Conservation (phyloP, 2,113 vertebrate species). For the Phocoena sinus region DNA sequence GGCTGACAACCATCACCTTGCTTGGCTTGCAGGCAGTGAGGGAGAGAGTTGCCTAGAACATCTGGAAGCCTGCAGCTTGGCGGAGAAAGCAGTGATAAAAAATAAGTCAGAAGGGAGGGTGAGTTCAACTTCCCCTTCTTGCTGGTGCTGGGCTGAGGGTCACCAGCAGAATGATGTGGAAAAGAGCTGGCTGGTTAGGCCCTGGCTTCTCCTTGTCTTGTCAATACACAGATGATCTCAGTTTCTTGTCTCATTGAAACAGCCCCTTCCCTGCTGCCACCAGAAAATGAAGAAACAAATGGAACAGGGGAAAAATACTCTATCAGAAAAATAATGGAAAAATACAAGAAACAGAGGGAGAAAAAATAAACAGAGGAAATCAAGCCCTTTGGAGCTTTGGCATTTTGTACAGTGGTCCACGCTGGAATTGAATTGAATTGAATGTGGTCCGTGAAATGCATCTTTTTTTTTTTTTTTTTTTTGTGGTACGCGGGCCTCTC, state of each 20-base stretch:
- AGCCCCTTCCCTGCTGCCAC: neutral
- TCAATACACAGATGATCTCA: neutral
- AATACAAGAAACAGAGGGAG: neutral
- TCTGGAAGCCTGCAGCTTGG: neutral
- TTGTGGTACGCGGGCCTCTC: too few species aligned
- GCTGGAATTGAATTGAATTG: neutral
- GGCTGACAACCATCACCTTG: neutral
- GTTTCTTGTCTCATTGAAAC: neutral
- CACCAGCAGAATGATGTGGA: neutral
- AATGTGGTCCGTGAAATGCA: neutral
- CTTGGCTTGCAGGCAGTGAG: neutral
- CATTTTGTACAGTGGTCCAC: neutral
- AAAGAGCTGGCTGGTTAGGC: neutral
- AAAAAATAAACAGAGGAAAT: neutral
- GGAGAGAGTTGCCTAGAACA: neutral
- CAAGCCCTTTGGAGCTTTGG: neutral
- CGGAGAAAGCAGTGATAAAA: neutral
- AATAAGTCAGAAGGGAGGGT: neutral
- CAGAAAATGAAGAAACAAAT: neutral
- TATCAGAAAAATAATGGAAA: neutral
- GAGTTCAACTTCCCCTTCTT: neutral
- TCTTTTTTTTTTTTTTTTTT: neutral
- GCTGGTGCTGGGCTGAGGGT: neutral
- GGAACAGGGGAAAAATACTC: neutral
- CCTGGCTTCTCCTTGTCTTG: neutral